Base-by-base conservation (phyloP, 2,797 vertebrate genomes). In the Labeo calbasu region DNA sequence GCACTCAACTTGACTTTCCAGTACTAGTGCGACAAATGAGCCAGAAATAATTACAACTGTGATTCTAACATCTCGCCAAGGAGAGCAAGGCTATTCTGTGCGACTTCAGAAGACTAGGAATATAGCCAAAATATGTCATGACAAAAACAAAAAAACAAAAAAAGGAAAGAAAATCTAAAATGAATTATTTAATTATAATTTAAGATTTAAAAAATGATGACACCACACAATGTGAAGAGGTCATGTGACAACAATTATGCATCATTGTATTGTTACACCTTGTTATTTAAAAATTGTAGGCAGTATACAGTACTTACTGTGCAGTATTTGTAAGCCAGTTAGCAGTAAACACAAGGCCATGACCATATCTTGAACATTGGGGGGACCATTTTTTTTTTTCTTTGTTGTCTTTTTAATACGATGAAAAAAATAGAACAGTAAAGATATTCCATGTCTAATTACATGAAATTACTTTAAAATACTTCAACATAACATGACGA, bases 1-100 rank as follows among this genome's bases (percentile, higher is more conserved):
- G 55, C 6, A n/a, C 12, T 77, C n/a, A 17, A 48, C 50, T 55
- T 46, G 6, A 43, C 17, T 36, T 65, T 66, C 11, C 17, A 32
- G 23, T 77, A 43, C 11, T 32, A 83, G 48, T 68, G n/a, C 10
- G 6, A 68, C n/a, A 83, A 76, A 55, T 69, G 10, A 76, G 55
- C 10, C 48, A 46, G 48, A 76, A 66, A 75, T 51, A 66, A 66
- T 66, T 40, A 61, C 55, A 63, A 36, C 14, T 48, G n/a, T 43
- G n/a, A 61, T 25, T 79, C 23, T 68, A 79, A 55, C 78, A 69
- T 50, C 25, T 32, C 51, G 0, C 21, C 19, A 55, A 21, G 19
- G 28, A 75, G 13, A 15, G 6, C 61, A 28, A 65, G 2, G 25
- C 61, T 65, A 9, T 32, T 28, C 25, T 28, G 12, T 25, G 59